These are phyloP conservation scores for Macrochelys suwanniensis DNA, from an alignment of 2,797 vertebrate species.

Conservation along the genomic window DNA sequence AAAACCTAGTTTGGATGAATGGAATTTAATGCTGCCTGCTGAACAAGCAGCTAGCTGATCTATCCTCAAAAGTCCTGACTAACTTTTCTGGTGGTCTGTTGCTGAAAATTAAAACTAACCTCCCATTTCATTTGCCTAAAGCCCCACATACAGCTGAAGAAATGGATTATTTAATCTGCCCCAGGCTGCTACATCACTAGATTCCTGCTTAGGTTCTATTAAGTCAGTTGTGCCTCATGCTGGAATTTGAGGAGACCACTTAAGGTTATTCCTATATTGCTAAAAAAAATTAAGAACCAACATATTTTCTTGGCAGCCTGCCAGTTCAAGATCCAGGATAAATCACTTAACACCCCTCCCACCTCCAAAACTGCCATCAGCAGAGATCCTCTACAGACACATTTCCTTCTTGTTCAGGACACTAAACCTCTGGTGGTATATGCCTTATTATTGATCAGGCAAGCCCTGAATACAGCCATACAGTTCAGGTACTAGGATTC, in stretches of 20 bases:
- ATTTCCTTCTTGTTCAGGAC: neutral
- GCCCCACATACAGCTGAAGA: neutral
- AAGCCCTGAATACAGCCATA: neutral
- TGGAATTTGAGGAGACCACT: neutral
- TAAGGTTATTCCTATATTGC: too few relatives aligned
- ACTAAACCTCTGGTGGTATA: neutral
- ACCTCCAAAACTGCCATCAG: neutral
- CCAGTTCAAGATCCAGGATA: neutral
- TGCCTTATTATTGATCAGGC: neutral
- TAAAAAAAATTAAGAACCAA: neutral
- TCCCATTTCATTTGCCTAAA: neutral
- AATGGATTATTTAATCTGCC: neutral
- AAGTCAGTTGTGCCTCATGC: too few relatives aligned
- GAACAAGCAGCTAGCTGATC: neutral
- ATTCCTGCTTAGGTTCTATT: neutral
- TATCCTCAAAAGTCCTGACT: neutral
- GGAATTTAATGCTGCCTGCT: neutral
- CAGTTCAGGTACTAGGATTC: neutral
- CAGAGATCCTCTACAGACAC: neutral
- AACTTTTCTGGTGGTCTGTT: neutral
- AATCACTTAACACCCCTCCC: neutral
- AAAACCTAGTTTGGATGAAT: neutral
- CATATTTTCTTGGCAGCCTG: neutral
- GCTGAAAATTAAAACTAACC: neutral
- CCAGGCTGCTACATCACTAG: neutral